Percentiles rank a stretch among this genome's conserved stretches.
These are phyloP conservation scores for Spilarctia lutea DNA, from an alignment of 2,888 invertebrate species.

Conservation along the genomic window DNA sequence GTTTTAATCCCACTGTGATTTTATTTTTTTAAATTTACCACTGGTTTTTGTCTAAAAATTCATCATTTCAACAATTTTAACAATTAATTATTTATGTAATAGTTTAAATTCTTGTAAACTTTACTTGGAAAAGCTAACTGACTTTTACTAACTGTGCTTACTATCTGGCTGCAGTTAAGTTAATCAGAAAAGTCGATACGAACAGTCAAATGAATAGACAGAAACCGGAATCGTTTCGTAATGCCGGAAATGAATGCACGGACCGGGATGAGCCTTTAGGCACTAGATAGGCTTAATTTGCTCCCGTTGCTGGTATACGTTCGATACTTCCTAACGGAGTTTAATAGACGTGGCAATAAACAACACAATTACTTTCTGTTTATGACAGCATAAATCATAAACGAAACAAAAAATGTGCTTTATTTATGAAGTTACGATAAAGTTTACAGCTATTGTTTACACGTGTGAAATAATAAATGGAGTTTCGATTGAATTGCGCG, in stretches of 20 bases:
- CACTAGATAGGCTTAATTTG: constrained; percentile 14
- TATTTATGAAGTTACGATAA: constrained; percentile 1
- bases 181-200: constrained; percentile 17
- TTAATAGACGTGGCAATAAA: constrained; percentile 13
- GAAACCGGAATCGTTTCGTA: constrained; percentile 40
- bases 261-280: constrained; percentile 17
- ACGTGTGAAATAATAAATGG: constrained; percentile 1
- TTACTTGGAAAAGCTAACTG: not conserved
- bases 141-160: not conserved
- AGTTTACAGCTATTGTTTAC: not conserved
- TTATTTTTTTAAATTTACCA: no score
- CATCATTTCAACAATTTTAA: no score
- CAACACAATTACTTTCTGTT: constrained; percentile 16
- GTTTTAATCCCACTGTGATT: no score
- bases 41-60: no score
- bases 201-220: constrained; percentile 27
- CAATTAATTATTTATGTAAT: not conserved
- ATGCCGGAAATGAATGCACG: constrained; percentile 44
- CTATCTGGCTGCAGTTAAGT: not conserved
- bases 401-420: not conserved
- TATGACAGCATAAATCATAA: constrained; percentile 16
- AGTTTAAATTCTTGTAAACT: no score
- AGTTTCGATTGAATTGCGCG: not conserved
- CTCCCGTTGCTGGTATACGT: constrained; percentile 5
- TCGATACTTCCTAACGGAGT: constrained; percentile 9